phyloP scores from a whole-genome alignment of 35 echinoderm and acorn worm species.

The Acanthaster planci region DNA sequence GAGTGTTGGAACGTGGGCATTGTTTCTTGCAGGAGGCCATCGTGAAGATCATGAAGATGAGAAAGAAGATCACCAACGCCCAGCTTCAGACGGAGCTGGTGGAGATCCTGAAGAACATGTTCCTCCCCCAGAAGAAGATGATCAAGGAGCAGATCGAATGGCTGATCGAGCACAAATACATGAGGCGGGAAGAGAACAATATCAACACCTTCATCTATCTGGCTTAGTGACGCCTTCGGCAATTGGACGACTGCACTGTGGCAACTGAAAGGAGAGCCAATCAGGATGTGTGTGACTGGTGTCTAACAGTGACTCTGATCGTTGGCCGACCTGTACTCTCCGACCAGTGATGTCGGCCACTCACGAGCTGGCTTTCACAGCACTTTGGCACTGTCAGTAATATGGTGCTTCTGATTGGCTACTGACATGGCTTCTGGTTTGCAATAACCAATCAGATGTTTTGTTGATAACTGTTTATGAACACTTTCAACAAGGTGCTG shows the following conservation, averaged over 20 bases:
- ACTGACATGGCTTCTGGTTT: too few species aligned
- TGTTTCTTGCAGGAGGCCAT: slow-evolving; percentile 80
- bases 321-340: too few species aligned
- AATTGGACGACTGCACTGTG: background rate
- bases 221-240: slow-evolving; percentile 22
- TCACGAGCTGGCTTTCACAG: too few species aligned
- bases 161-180: slow-evolving; percentile 99
- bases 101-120: slow-evolving; percentile 99
- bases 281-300: background rate
- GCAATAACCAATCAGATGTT: too few species aligned
- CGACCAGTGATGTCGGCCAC: too few species aligned
- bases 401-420: too few species aligned
- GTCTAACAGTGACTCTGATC: too few species aligned
- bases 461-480: too few species aligned
- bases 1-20: background rate
- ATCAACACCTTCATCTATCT: slow-evolving; percentile 95
- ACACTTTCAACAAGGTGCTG: too few species aligned
- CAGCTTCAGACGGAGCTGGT: slow-evolving; percentile 97
- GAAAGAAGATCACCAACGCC: slow-evolving; percentile 94
- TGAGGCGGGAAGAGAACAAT: slow-evolving; percentile 92
- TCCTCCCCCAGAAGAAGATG: slow-evolving; percentile 99
- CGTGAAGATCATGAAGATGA: slow-evolving; percentile 99
- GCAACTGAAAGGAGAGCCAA: background rate
- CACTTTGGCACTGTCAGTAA: too few species aligned
- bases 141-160: slow-evolving; percentile 99